A percentile compares a stretch with the other conserved stretches of the same genome.
Conservation (phyloP, 2,113 vertebrate genomes). For the Chlamydotis undulata region DNA sequence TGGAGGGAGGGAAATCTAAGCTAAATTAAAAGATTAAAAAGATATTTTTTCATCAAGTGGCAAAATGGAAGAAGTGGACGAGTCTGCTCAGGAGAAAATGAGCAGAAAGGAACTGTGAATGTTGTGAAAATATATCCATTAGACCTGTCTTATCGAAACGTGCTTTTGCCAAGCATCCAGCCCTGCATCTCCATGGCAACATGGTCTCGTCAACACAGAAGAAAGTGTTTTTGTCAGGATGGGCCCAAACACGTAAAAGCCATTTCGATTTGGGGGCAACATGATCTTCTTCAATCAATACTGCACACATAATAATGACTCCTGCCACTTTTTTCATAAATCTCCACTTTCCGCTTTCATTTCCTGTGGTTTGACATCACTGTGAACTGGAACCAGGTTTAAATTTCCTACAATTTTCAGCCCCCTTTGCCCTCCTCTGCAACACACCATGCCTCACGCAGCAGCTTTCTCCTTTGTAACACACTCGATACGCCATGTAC, state of each 20-base stretch:
- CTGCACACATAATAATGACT: constrained; percentile 67
- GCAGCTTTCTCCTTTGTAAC: neutral
- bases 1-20: constrained; percentile 61
- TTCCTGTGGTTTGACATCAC: constrained; percentile 66
- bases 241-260: constrained; percentile 73
- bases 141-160: constrained; percentile 71
- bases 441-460: neutral
- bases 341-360: constrained; percentile 67
- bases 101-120: constrained; percentile 69
- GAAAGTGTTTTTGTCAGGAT: constrained; percentile 74
- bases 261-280: constrained; percentile 72
- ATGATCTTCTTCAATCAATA: constrained; percentile 74
- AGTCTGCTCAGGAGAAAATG: constrained; percentile 68
- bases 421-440: neutral
- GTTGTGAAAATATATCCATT: constrained; percentile 74
- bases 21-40: constrained; percentile 75
- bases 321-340: constrained; percentile 67
- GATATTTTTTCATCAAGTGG: constrained; percentile 68
- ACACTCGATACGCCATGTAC: rapidly evolving
- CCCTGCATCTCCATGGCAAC: constrained; percentile 74
- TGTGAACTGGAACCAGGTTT: constrained; percentile 43
- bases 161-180: constrained; percentile 69
- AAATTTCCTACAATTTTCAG: constrained; percentile 30
- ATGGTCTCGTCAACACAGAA: constrained; percentile 66
- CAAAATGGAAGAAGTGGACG: constrained; percentile 68